phyloP scores from a whole-genome alignment of 2,113 vertebrate species.

The Sciurus niger region DNA sequence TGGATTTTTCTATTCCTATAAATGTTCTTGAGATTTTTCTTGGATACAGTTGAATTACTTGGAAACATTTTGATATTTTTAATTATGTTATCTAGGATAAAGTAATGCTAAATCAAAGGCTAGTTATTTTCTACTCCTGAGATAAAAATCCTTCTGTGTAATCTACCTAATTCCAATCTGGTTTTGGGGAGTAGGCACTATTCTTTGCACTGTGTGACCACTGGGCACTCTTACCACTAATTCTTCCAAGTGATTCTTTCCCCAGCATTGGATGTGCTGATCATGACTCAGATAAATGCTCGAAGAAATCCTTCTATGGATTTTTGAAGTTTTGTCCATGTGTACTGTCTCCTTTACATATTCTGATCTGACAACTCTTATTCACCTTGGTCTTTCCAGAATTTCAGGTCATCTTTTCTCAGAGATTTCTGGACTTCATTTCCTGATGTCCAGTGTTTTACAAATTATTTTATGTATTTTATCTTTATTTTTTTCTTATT shows the following conservation, averaged over 20 bases:
- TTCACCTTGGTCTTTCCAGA: background rate
- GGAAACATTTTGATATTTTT: background rate
- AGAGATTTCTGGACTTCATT: background rate
- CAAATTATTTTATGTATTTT: background rate
- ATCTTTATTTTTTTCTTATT: background rate
- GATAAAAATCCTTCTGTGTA: background rate
- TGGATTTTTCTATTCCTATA: constrained; percentile 14
- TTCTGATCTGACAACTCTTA: background rate
- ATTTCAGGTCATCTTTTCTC: background rate
- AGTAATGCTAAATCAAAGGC: background rate
- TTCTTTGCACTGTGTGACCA: background rate
- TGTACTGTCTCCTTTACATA: background rate
- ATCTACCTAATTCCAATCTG: background rate
- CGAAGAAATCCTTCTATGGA: background rate
- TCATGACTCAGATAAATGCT: background rate
- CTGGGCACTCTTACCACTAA: background rate
- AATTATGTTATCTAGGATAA: background rate
- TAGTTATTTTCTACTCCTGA: background rate
- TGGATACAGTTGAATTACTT: background rate
- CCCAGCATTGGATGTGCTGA: background rate
- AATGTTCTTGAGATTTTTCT: background rate
- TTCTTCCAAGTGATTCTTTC: background rate
- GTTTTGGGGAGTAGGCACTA: background rate
- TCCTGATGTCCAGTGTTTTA: background rate
- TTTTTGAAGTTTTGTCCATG: background rate